Percentiles rank a stretch among this genome's conserved stretches.
phyloP scores from a whole-genome alignment of 2,113 vertebrate genomes.

The Prunella himalayana region DNA sequence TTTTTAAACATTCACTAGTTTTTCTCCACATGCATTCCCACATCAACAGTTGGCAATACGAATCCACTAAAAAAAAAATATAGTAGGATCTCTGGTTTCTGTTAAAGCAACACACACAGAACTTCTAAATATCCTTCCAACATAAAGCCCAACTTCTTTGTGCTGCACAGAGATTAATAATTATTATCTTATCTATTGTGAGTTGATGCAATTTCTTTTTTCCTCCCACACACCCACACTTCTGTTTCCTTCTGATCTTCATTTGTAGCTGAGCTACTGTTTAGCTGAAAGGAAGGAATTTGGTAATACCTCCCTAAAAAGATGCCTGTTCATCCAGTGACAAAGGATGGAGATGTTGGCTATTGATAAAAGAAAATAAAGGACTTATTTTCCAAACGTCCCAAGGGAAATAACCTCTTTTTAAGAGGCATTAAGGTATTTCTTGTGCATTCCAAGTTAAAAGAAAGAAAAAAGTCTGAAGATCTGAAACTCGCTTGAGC shows the following conservation, averaged over 20 bases:
- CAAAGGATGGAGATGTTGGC: neutral
- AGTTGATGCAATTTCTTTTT: neutral
- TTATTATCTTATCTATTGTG: neutral
- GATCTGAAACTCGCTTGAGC: neutral
- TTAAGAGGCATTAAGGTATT: neutral
- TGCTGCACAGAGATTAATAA: neutral
- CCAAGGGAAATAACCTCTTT: neutral
- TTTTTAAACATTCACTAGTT: neutral
- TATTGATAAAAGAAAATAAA: neutral
- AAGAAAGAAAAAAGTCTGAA: neutral
- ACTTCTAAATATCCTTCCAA: neutral
- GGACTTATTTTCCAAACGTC: neutral
- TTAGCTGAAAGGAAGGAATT: slow-evolving; percentile 22
- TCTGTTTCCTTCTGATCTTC: slow-evolving; percentile 1
- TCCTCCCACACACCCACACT: neutral
- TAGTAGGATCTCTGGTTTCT: neutral
- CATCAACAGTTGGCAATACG: neutral
- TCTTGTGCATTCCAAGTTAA: neutral
- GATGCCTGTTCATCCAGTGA: neutral
- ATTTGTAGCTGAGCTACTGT: slow-evolving; percentile 35
- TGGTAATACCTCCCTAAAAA: neutral
- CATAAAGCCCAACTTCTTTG: neutral
- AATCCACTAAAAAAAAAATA: neutral
- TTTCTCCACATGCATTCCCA: neutral
- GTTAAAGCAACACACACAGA: neutral